These are phyloP conservation scores for Drosophila hydei DNA, from an alignment of 1,140 invertebrate genomes.

Conservation along the genomic window DNA sequence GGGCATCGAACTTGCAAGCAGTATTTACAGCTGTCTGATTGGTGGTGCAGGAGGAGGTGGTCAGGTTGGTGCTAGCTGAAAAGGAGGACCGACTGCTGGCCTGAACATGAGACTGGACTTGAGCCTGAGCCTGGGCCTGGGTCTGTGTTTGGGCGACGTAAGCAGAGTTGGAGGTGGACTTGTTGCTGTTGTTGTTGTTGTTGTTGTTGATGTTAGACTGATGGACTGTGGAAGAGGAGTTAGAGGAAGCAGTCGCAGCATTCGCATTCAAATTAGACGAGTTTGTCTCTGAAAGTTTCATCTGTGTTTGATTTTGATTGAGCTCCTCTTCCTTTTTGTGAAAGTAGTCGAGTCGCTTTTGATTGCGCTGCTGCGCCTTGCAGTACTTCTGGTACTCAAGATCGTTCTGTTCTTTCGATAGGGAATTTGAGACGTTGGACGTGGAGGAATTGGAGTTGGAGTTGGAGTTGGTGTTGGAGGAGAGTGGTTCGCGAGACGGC, in stretches of 20 bases:
- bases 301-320: conserved; percentile 28
- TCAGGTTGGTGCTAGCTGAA: conserved; percentile 10
- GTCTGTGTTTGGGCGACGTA: conserved; percentile 31
- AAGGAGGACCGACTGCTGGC: conserved; percentile 35
- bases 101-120: conserved; percentile 20
- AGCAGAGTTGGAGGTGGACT: conserved; percentile 20
- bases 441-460: conserved; percentile 13
- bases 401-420: conserved; percentile 53
- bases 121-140: conserved; percentile 12
- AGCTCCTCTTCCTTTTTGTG: conserved; percentile 80
- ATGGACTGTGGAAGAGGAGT: conserved; percentile 82
- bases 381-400: conserved; percentile 71
- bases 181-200: conserved; percentile 14
- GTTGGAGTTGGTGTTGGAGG: conserved; percentile 40
- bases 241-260: conserved; percentile 67
- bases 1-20: conserved; percentile 56
- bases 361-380: conserved; percentile 77
- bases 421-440: conserved; percentile 32
- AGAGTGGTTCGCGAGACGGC: conserved; percentile 74
- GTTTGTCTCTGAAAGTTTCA: conserved; percentile 41
- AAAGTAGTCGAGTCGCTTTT: conserved; percentile 73
- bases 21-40: conserved; percentile 40
- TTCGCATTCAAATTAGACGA: conserved; percentile 31
- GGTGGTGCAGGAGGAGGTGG: conserved; percentile 7
- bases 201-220: conserved; percentile 50